phyloP scores from a whole-genome alignment of 2,797 vertebrate species.

The Galago senegalensis region DNA sequence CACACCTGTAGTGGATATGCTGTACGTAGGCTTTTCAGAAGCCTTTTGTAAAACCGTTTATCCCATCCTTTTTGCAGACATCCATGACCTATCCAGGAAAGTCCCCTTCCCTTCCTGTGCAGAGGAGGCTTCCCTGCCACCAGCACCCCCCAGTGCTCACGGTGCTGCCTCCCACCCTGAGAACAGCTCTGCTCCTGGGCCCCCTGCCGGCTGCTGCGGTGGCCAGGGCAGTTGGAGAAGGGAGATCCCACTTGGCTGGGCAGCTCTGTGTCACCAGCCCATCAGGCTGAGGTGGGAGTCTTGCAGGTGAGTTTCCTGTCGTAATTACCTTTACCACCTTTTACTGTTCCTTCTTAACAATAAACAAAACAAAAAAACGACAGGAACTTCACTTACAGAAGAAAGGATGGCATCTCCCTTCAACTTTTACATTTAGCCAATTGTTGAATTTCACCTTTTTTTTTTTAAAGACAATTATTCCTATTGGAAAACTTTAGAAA shows the following conservation, averaged over 20 bases:
- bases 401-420: background rate
- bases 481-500: background rate
- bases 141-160: background rate
- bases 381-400: background rate
- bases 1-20: too few relatives aligned
- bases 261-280: conserved; percentile 17
- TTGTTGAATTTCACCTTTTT: background rate
- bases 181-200: background rate
- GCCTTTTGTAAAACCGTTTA: background rate
- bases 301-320: conserved; percentile 39
- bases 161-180: background rate
- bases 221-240: background rate
- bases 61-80: conserved; percentile 22
- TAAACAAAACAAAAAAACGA: background rate
- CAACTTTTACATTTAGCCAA: background rate
- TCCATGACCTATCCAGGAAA: background rate
- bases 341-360: background rate
- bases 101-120: background rate
- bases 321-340: background rate
- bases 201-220: background rate
- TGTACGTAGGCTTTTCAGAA: background rate
- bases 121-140: background rate
- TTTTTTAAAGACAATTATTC: background rate
- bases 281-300: background rate
- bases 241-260: background rate